Conservation (phyloP, 2,888 invertebrate species). For the Ecdyonurus torrentis region DNA sequence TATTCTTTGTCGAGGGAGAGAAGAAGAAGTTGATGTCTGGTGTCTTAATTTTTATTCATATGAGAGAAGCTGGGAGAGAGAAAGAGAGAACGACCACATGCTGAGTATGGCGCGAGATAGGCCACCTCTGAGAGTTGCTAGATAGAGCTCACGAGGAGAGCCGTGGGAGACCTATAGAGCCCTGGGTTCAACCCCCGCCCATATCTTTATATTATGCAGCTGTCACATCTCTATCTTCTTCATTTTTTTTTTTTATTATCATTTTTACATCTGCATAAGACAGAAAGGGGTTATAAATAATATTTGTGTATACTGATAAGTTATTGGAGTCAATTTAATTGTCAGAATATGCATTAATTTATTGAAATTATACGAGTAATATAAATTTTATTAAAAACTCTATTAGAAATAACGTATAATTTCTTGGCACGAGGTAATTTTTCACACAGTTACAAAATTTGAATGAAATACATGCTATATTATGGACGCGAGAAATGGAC, state of each 20-base stretch:
- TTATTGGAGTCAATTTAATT: too few relatives aligned
- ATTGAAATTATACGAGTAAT: too few relatives aligned
- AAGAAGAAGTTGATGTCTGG: background rate
- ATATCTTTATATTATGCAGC: background rate
- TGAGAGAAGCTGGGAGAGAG: background rate
- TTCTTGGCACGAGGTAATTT: too few relatives aligned
- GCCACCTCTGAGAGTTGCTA: background rate
- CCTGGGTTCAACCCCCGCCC: background rate
- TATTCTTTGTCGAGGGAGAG: too few relatives aligned
- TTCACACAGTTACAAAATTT: too few relatives aligned
- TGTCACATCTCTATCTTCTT: background rate
- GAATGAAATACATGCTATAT: too few relatives aligned
- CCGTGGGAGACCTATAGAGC: background rate
- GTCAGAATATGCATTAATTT: too few relatives aligned
- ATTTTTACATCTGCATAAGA: background rate
- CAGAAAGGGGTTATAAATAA: background rate
- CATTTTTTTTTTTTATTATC: background rate
- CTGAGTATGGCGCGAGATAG: background rate
- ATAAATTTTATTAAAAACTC: too few relatives aligned
- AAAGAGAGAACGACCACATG: background rate
- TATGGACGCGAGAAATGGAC: too few relatives aligned
- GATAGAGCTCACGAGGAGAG: background rate
- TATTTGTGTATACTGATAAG: too few relatives aligned
- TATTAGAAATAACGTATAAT: too few relatives aligned
- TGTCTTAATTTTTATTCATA: background rate